Evolutionary conservation across 2,113 vertebrate species (phyloP).

Genomic region (Anolis sagrei): DNA sequence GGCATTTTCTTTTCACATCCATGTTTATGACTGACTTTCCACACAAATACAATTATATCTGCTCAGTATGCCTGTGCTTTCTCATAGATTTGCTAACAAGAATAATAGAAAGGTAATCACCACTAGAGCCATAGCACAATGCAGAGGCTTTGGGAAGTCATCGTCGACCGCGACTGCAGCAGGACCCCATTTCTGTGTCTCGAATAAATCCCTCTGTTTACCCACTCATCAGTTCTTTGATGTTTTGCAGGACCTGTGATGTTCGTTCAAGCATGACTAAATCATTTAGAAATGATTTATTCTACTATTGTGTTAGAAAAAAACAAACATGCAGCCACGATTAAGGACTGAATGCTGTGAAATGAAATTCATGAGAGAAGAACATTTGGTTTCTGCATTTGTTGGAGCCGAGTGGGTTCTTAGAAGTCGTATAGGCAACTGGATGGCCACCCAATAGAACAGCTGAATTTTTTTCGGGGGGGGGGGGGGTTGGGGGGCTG

Average conservation of each 20-base stretch:
- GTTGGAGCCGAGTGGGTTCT: not conserved
- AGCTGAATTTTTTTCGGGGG: no score
- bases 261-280: not conserved
- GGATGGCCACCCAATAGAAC: no score
- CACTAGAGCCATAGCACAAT: conserved; percentile 25
- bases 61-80: conserved; percentile 59
- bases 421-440: not conserved
- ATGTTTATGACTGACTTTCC: conserved; percentile 75
- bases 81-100: conserved; percentile 49
- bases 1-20: conserved; percentile 67
- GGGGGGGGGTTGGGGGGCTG: no score
- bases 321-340: not conserved
- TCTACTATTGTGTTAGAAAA: not conserved
- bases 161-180: not conserved
- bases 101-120: conserved; percentile 42
- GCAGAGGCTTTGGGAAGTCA: conserved; percentile 36
- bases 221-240: not conserved
- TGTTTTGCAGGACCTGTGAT: not conserved
- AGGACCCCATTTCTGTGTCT: not conserved
- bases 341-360: not conserved
- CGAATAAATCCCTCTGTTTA: not conserved
- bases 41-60: conserved; percentile 77
- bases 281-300: not conserved
- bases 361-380: not conserved
- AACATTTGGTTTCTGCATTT: not conserved